These are phyloP conservation scores for Trissolcus basalis DNA, from an alignment of 1,140 invertebrate genomes.

Conservation along the genomic window DNA sequence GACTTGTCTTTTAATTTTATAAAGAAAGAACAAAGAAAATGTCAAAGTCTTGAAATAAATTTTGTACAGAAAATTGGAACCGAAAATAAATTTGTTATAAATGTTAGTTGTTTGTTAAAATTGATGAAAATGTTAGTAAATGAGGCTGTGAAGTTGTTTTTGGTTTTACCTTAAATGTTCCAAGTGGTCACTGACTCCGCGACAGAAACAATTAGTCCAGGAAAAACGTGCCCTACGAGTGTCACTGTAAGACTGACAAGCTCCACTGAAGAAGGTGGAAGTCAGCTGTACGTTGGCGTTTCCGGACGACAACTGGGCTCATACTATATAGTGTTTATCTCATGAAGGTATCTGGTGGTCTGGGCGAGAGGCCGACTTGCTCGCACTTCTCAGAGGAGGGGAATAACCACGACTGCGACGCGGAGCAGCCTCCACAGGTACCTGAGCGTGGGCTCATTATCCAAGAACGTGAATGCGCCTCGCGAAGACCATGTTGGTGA, in stretches of 20 bases:
- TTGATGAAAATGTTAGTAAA: too few species aligned
- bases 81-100: too few species aligned
- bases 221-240: conserved; percentile 33
- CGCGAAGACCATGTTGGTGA: conserved; percentile 34
- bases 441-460: conserved; percentile 41
- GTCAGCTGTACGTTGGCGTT: conserved; percentile 61
- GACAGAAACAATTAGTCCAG: conserved; percentile 11
- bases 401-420: conserved; percentile 37
- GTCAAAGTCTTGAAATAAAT: too few species aligned
- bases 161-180: too few species aligned
- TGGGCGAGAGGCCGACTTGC: conserved; percentile 50
- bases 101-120: too few species aligned
- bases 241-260: conserved; percentile 51
- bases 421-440: conserved; percentile 47
- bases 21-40: too few species aligned
- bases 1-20: too few species aligned
- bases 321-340: conserved; percentile 65
- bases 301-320: conserved; percentile 66
- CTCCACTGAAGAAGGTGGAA: conserved; percentile 47
- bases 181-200: too few species aligned
- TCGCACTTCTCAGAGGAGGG: conserved; percentile 36
- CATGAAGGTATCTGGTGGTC: conserved; percentile 65
- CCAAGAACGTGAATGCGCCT: conserved; percentile 19
- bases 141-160: too few species aligned
- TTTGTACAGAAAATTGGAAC: too few species aligned